phyloP scores from a whole-genome alignment of 2,797 vertebrate species.

The Rhincodon typus region DNA sequence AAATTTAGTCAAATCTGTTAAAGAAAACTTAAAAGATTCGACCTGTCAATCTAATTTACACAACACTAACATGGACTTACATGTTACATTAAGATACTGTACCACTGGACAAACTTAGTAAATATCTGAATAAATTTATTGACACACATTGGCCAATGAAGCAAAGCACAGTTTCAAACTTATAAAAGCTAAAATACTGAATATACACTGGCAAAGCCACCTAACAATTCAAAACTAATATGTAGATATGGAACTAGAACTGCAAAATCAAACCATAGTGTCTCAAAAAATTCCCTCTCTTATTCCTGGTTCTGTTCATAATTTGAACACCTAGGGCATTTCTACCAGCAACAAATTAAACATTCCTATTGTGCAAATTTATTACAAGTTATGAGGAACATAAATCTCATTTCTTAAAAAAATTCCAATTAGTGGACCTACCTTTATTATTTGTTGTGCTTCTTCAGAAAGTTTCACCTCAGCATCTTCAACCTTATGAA shows the following conservation, averaged over 20 bases:
- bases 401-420: not conserved
- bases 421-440: conserved; percentile 42
- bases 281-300: conserved; percentile 36
- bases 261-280: conserved; percentile 45
- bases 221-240: not conserved
- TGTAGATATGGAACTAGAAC: conserved; percentile 41
- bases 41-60: not conserved
- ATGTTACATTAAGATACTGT: not conserved
- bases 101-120: not conserved
- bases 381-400: not conserved
- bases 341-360: not conserved
- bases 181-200: not conserved
- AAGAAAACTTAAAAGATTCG: not conserved
- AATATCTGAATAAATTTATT: not conserved
- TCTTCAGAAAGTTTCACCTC: conserved; percentile 83
- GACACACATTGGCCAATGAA: not conserved
- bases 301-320: conserved; percentile 22
- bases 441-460: conserved; percentile 67
- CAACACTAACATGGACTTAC: not conserved
- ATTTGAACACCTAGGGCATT: not conserved
- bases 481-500: conserved; percentile 74
- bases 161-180: not conserved
- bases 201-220: not conserved
- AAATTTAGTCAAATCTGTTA: not conserved
- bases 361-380: not conserved